These are phyloP conservation scores for Erethizon dorsatum DNA, from an alignment of 2,797 vertebrate genomes.

Conservation along the genomic window DNA sequence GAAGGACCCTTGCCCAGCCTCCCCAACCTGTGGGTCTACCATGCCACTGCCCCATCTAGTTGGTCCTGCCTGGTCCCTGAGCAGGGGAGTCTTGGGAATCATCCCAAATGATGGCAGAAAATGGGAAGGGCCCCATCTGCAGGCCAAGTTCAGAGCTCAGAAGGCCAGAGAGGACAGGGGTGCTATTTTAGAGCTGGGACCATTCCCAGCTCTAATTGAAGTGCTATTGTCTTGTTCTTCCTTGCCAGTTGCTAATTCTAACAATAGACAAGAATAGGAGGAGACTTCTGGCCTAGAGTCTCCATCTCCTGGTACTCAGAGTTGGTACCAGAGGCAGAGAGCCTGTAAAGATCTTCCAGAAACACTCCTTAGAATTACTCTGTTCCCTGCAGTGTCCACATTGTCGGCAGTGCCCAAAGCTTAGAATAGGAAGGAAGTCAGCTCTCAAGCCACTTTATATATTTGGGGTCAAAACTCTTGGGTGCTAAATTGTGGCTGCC, in stretches of 20 bases:
- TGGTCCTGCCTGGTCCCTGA: neutral
- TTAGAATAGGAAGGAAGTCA: neutral
- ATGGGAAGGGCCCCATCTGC: neutral
- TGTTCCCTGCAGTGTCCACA: neutral
- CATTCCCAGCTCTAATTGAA: neutral
- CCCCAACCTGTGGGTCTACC: neutral
- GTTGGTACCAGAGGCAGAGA: neutral
- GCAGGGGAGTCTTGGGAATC: neutral
- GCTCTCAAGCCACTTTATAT: constrained; percentile 5
- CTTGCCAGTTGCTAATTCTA: neutral
- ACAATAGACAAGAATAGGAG: neutral
- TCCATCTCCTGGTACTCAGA: neutral
- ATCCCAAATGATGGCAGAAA: neutral
- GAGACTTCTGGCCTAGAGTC: neutral
- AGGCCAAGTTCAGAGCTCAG: neutral
- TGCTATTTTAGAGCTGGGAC: neutral
- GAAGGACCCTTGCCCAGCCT: neutral
- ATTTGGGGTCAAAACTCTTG: neutral
- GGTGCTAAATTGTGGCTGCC: neutral
- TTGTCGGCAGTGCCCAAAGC: neutral
- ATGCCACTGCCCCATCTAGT: neutral
- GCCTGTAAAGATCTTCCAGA: neutral
- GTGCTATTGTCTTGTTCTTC: neutral
- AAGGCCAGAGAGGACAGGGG: neutral
- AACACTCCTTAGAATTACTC: neutral